phyloP scores from a whole-genome alignment of 2,888 invertebrate species.

The Drosophila lutescens region DNA sequence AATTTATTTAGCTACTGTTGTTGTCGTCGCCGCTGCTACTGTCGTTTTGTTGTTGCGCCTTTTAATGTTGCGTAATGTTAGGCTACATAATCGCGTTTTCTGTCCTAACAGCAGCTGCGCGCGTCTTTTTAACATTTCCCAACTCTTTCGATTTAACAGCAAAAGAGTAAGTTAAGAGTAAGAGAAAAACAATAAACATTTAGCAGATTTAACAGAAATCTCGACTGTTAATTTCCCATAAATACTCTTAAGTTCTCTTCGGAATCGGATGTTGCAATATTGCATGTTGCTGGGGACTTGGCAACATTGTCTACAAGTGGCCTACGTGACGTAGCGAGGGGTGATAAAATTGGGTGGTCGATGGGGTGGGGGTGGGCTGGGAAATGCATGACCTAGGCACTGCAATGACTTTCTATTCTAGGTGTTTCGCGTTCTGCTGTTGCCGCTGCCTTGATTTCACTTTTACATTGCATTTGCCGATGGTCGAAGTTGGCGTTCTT shows the following conservation, averaged over 20 bases:
- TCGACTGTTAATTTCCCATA: neutral
- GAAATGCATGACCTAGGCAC: slow-evolving; percentile 43
- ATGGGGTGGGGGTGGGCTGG: neutral
- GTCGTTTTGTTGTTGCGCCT: slow-evolving; percentile 47
- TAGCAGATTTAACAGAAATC: neutral
- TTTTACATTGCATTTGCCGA: slow-evolving; percentile 34
- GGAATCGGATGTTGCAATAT: slow-evolving; percentile 4
- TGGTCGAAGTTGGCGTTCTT: slow-evolving; percentile 15
- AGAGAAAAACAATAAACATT: neutral
- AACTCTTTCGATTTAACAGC: slow-evolving; percentile 34
- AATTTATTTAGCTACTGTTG: slow-evolving; percentile 33
- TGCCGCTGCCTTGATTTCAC: slow-evolving; percentile 31
- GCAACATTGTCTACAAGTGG: slow-evolving; percentile 44
- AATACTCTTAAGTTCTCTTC: slow-evolving; percentile 4
- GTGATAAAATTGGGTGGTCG: neutral
- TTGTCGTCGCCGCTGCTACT: slow-evolving; percentile 17
- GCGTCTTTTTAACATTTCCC: slow-evolving; percentile 29
- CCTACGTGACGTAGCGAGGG: slow-evolving; percentile 41
- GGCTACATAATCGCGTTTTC: slow-evolving; percentile 74
- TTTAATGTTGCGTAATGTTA: slow-evolving; percentile 79
- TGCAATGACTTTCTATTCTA: slow-evolving; percentile 38
- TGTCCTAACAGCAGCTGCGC: slow-evolving; percentile 60
- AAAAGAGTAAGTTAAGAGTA: slow-evolving; percentile 16
- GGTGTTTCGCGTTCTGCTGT: slow-evolving; percentile 7
- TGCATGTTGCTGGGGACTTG: slow-evolving; percentile 11